Conservation (phyloP, 2,888 invertebrate species). For the Drosophila paucipuncta region DNA sequence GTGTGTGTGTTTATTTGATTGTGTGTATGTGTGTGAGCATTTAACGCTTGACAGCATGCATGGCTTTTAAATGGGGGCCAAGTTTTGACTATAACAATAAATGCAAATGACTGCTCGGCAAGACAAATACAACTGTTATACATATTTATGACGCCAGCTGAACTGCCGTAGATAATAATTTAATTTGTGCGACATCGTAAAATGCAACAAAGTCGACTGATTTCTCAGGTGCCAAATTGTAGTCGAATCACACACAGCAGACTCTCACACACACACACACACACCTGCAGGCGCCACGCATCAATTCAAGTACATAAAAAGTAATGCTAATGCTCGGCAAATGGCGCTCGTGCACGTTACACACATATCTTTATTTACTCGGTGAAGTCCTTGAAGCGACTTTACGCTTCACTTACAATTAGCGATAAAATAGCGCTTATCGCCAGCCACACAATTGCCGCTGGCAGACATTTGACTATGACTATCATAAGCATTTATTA, state of each 20-base stretch:
- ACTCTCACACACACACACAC: neutral
- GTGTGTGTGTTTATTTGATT: constrained; percentile 16
- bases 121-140: constrained; percentile 3
- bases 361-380: constrained; percentile 59
- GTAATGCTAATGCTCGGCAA: constrained; percentile 66
- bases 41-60: constrained; percentile 69
- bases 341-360: constrained; percentile 52
- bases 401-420: constrained; percentile 72
- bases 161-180: constrained; percentile 73
- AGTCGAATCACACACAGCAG: constrained; percentile 15
- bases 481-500: constrained; percentile 68
- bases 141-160: constrained; percentile 60
- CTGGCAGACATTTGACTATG: constrained; percentile 15
- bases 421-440: constrained; percentile 72
- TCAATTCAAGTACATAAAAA: constrained; percentile 68
- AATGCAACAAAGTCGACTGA: constrained; percentile 58
- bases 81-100: constrained; percentile 72
- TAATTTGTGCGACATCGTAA: constrained; percentile 62
- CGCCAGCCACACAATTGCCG: constrained; percentile 47
- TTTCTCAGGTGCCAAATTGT: constrained; percentile 20
- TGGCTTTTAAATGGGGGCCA: constrained; percentile 65
- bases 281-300: constrained; percentile 18
- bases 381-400: constrained; percentile 11
- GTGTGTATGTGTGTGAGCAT: constrained; percentile 48
- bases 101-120: constrained; percentile 62